Evolutionary conservation across 2,113 vertebrate species (phyloP), one percentile per base, ranked within the genome.

Genomic region (Pionites leucogaster): DNA sequence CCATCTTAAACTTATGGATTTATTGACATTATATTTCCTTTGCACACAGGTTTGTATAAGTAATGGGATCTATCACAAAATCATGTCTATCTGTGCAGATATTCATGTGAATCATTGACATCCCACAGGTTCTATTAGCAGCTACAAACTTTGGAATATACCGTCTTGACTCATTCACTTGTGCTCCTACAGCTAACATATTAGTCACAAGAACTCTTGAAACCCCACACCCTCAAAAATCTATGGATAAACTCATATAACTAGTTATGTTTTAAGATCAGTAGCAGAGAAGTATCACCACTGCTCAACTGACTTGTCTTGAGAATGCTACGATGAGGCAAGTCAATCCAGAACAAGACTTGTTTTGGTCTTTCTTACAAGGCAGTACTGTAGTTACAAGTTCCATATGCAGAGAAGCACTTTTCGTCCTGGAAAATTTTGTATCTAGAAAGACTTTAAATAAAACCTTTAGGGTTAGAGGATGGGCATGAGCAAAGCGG

Each of bases 21-120:
- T 9, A 13, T 23, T 0, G 0, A n/a, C 2, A 3, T 31, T 67
- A 57, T 23, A 2, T 67, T 60, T 79, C 28, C 4, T 53, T 68
- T 1, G 0, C 5, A 11, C 9, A 7, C 6, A 25, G 23, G 20
- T 75, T 71, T 78, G 62, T 17, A 12, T 46, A 25, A 46, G 17
- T 44, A 74, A 59, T 33, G 53, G 20, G 31, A 52, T 6, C 7
- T 67, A 42, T 33, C 46, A 13, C 13, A 41, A 44, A 57, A 9
- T 37, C 3, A 2, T 16, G 37, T 6, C 27, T 67, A 2, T 11
- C 37, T 28, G 16, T 50, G 37, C 22, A 82, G 46, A 25, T 37
- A 29, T 3, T 69, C 16, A 31, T 9, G 46, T 62, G 60, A 37
- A 23, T 33, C 24, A 20, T 33, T 24, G 35, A 49, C 16, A 53